Conservation (phyloP, 2,888 invertebrate genomes). For the Myopa tessellatipennis region DNA sequence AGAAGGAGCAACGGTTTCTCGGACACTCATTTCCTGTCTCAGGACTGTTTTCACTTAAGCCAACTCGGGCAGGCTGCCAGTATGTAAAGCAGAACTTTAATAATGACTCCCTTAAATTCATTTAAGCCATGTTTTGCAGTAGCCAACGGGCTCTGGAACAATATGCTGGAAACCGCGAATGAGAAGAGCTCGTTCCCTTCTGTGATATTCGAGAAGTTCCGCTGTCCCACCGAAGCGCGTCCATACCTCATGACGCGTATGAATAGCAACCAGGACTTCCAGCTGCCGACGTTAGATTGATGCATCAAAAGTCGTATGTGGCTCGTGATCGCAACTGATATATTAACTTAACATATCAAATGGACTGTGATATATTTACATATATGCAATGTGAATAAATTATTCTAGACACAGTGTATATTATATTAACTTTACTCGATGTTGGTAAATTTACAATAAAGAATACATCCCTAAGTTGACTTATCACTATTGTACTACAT, state of each 20-base stretch:
- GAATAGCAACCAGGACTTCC: slow-evolving; percentile 57
- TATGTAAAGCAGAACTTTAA: slow-evolving; percentile 51
- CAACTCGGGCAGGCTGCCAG: slow-evolving; percentile 73
- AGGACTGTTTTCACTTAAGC: slow-evolving; percentile 75
- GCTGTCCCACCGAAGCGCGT: slow-evolving; percentile 60
- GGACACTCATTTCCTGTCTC: slow-evolving; percentile 71
- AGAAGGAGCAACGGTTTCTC: slow-evolving; percentile 62
- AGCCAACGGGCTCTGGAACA: slow-evolving; percentile 74
- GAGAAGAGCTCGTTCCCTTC: slow-evolving; percentile 65
- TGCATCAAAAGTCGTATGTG: no score
- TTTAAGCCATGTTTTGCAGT: slow-evolving; percentile 56
- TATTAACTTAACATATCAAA: no score
- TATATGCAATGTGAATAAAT: no score
- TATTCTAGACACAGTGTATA: no score
- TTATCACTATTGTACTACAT: no score
- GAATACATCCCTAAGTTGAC: no score
- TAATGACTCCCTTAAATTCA: neutral
- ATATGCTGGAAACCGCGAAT: slow-evolving; percentile 71
- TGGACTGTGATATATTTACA: no score
- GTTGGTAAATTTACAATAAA: no score
- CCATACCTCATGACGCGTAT: slow-evolving; percentile 63
- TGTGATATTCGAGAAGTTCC: slow-evolving; percentile 57
- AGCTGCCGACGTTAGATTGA: no score
- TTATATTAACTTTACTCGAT: no score
- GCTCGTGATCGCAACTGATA: no score